phyloP scores from a whole-genome alignment of 2,888 invertebrate species.

The Caenorhabditis drosophilae region DNA sequence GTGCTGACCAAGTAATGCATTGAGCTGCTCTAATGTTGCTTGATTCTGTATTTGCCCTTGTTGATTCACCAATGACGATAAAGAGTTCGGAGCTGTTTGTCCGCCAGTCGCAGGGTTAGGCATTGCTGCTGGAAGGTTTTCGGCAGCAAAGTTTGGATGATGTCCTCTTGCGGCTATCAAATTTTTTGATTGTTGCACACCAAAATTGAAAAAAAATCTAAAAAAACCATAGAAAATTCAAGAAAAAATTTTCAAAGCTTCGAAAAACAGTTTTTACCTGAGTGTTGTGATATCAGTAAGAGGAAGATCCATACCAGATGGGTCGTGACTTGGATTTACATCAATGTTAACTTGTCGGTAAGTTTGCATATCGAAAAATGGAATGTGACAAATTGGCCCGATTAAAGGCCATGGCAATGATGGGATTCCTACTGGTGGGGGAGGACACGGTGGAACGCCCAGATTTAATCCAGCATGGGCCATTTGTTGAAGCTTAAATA shows the following conservation, averaged over 20 bases:
- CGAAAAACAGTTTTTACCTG: too few species aligned
- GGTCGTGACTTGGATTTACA: conserved; percentile 51
- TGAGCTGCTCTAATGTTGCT: conserved; percentile 18
- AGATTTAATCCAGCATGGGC: too few species aligned
- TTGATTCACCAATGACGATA: background rate
- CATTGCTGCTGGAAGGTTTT: conserved; percentile 7
- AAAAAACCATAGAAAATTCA: conserved; percentile 7
- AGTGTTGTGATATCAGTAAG: conserved; percentile 61
- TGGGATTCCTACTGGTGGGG: conserved; percentile 30
- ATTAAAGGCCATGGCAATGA: conserved; percentile 60
- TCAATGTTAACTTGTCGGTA: conserved; percentile 64
- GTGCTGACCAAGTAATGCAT: conserved; percentile 18
- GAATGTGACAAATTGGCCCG: conserved; percentile 54
- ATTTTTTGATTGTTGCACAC: conserved; percentile 60
- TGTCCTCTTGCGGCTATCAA: conserved; percentile 26
- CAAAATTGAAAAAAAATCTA: conserved; percentile 65
- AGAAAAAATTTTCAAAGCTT: background rate
- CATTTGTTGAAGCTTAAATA: conserved; percentile 6
- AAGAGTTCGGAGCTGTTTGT: conserved; percentile 8
- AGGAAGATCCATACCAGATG: conserved; percentile 62
- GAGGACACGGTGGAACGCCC: conserved; percentile 13
- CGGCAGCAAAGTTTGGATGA: too few species aligned
- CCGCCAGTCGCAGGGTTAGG: conserved; percentile 1
- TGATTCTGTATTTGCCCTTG: conserved; percentile 7
- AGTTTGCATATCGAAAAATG: conserved; percentile 55